phyloP scores from a whole-genome alignment of 2,113 vertebrate species.

The Tylochromis polylepis region DNA sequence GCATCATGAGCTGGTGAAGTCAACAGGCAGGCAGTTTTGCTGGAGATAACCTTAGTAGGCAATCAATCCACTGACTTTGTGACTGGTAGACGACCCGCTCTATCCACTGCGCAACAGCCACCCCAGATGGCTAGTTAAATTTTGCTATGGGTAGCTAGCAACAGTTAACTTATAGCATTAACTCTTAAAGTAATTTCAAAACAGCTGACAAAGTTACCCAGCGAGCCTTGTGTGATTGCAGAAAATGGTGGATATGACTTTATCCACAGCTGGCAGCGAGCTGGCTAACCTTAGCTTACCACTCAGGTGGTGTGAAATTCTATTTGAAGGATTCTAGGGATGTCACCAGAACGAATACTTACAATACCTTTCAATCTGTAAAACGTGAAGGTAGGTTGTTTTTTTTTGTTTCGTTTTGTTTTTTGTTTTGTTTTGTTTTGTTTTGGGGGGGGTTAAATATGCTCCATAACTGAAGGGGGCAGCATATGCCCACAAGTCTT shows the following conservation, averaged over 20 bases:
- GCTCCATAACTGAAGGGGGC: background rate
- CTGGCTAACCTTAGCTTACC: background rate
- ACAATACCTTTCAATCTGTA: background rate
- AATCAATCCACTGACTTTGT: background rate
- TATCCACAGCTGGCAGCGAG: background rate
- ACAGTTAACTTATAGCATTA: background rate
- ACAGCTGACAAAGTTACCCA: background rate
- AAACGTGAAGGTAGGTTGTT: background rate
- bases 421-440: too few relatives aligned
- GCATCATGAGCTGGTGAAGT: background rate
- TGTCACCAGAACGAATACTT: background rate
- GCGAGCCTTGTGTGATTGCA: background rate
- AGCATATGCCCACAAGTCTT: background rate
- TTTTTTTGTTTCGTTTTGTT: too few relatives aligned
- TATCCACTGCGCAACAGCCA: background rate
- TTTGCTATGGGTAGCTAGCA: background rate
- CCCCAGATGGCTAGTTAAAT: background rate
- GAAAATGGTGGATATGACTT: background rate
- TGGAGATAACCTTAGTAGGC: background rate
- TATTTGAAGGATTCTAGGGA: background rate
- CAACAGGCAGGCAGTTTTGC: background rate
- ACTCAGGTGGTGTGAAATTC: background rate
- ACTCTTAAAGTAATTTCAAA: background rate
- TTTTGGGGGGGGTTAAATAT: too few relatives aligned
- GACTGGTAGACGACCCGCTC: too few relatives aligned